phyloP scores from a whole-genome alignment of 2,113 vertebrate species.

The Egretta garzetta region DNA sequence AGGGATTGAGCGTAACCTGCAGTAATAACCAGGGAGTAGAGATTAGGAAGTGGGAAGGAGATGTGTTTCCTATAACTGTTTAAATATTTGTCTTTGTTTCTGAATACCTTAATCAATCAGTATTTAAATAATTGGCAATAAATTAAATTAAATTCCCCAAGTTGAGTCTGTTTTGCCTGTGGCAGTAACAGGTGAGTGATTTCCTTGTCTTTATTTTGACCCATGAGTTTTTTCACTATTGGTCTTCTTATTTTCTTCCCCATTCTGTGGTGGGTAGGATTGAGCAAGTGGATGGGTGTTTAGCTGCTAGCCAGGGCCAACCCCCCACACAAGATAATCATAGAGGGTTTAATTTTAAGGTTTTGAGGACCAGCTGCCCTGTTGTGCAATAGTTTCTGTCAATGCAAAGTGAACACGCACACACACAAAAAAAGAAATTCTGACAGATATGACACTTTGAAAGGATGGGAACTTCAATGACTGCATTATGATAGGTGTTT shows the following conservation, averaged over 20 bases:
- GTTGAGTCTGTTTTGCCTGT: background rate
- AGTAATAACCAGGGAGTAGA: background rate
- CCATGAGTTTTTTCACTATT: background rate
- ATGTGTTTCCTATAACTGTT: background rate
- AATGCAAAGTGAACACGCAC: background rate
- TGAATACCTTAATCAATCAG: background rate
- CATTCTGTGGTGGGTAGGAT: background rate
- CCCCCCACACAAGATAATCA: background rate
- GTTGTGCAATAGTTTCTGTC: background rate
- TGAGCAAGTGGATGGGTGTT: background rate
- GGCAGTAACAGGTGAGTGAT: background rate
- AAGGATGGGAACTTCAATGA: background rate
- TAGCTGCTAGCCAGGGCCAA: background rate
- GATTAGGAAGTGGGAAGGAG: background rate
- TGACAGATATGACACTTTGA: background rate
- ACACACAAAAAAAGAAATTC: background rate
- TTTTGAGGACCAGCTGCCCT: background rate
- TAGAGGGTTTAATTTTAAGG: background rate
- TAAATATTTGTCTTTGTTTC: background rate
- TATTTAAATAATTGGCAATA: background rate
- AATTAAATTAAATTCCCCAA: background rate
- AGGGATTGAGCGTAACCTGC: background rate
- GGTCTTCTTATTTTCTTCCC: background rate
- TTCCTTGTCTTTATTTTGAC: background rate
- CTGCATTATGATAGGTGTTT: background rate